phyloP scores from a whole-genome alignment of 2,113 vertebrate genomes.

The Datnioides undecimradiatus region DNA sequence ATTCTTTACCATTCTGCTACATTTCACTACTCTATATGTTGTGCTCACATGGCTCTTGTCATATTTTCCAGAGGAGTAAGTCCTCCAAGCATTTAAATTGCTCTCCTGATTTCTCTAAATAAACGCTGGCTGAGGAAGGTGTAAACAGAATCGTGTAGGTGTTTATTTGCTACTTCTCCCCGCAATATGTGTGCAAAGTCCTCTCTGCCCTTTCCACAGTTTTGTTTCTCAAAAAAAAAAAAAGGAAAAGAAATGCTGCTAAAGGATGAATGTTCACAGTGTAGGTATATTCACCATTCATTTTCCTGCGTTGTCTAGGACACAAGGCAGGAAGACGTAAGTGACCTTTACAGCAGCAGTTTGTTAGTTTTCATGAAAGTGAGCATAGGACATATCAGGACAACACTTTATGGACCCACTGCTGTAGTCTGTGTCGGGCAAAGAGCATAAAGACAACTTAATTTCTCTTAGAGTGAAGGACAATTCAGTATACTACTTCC shows the following conservation, averaged over 20 bases:
- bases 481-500: neutral
- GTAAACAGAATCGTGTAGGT: neutral
- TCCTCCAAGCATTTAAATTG: neutral
- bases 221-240: neutral
- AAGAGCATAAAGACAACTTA: neutral
- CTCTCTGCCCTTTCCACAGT: neutral
- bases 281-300: neutral
- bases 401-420: neutral
- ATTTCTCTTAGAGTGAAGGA: conserved; percentile 12
- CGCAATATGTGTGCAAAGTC: neutral
- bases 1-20: neutral
- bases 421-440: neutral
- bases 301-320: neutral
- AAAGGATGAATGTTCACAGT: neutral
- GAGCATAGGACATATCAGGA: neutral
- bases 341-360: neutral
- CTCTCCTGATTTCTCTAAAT: neutral
- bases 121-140: neutral
- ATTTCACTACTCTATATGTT: neutral
- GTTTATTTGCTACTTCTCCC: neutral
- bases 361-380: neutral
- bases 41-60: neutral
- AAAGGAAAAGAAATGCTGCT: no score
- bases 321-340: neutral
- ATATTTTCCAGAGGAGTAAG: neutral